Percentiles rank a stretch among this genome's conserved stretches.
phyloP scores from a whole-genome alignment of 2,888 invertebrate genomes.

The Toxonevra muliebris region DNA sequence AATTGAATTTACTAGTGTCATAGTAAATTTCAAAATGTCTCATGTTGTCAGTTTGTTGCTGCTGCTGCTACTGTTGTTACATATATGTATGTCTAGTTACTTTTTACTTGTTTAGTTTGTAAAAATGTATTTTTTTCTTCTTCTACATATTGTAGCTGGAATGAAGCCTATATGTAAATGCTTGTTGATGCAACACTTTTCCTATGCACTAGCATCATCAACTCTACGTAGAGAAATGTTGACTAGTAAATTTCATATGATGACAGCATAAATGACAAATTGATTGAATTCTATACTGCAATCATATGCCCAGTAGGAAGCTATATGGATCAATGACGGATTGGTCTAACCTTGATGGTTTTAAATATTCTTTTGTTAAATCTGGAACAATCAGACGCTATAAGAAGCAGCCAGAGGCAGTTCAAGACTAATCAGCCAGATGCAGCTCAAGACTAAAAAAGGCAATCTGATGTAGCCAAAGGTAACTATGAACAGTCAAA shows the following conservation, averaged over 20 bases:
- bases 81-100: neutral
- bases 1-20: slow-evolving; percentile 36
- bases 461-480: too few species aligned
- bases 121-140: neutral
- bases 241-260: slow-evolving; percentile 29
- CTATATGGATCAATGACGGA: too few species aligned
- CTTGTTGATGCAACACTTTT: slow-evolving; percentile 25
- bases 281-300: slow-evolving; percentile 13
- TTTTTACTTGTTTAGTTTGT: neutral
- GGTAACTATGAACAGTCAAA: too few species aligned
- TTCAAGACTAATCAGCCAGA: too few species aligned
- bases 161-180: slow-evolving; percentile 15
- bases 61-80: neutral
- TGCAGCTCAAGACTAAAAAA: too few species aligned
- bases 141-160: neutral
- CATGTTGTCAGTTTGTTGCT: neutral
- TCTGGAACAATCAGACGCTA: too few species aligned
- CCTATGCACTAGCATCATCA: neutral
- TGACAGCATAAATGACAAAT: slow-evolving; percentile 35
- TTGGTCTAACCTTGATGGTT: too few species aligned
- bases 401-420: too few species aligned
- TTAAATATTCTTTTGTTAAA: too few species aligned
- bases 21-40: slow-evolving; percentile 3
- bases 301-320: too few species aligned
- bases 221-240: slow-evolving; percentile 2